phyloP scores from a whole-genome alignment of 2,113 vertebrate species.

The Misgurnus anguillicaudatus region DNA sequence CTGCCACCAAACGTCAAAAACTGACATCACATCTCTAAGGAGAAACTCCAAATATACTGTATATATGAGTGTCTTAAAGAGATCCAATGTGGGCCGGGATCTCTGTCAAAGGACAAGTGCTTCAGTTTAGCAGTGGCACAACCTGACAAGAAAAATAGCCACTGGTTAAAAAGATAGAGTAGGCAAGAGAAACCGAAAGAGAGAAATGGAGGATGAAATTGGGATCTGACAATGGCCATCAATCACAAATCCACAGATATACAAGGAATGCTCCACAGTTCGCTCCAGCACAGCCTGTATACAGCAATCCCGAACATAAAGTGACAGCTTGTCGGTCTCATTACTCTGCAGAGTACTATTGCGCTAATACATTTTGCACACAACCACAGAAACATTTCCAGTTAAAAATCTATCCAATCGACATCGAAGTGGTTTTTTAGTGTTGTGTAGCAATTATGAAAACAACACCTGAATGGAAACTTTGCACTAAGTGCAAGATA shows the following conservation, averaged over 20 bases:
- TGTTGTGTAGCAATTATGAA: background rate
- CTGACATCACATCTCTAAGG: slow-evolving; percentile 25
- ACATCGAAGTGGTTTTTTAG: background rate
- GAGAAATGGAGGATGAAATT: slow-evolving; percentile 32
- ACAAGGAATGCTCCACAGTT: slow-evolving; percentile 1
- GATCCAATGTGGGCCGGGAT: slow-evolving; percentile 6
- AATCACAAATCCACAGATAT: slow-evolving; percentile 32
- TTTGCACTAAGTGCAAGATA: background rate
- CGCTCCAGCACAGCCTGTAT: background rate
- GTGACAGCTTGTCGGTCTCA: slow-evolving; percentile 52
- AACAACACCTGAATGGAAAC: background rate
- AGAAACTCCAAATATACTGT: slow-evolving; percentile 3
- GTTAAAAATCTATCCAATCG: slow-evolving; percentile 35
- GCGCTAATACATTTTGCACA: slow-evolving; percentile 17
- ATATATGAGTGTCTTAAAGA: slow-evolving; percentile 9
- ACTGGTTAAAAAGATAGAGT: slow-evolving; percentile 6
- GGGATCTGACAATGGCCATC: slow-evolving; percentile 44
- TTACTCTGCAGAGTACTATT: slow-evolving; percentile 18
- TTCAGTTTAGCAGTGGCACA: slow-evolving; percentile 38
- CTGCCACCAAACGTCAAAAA: slow-evolving; percentile 34
- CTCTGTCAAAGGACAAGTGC: slow-evolving; percentile 41
- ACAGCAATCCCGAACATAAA: slow-evolving; percentile 42
- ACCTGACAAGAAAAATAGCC: slow-evolving; percentile 22
- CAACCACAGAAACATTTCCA: slow-evolving; percentile 16
- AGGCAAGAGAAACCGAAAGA: background rate